Conservation (phyloP, 1,140 invertebrate species). For the Ips nitidus region DNA sequence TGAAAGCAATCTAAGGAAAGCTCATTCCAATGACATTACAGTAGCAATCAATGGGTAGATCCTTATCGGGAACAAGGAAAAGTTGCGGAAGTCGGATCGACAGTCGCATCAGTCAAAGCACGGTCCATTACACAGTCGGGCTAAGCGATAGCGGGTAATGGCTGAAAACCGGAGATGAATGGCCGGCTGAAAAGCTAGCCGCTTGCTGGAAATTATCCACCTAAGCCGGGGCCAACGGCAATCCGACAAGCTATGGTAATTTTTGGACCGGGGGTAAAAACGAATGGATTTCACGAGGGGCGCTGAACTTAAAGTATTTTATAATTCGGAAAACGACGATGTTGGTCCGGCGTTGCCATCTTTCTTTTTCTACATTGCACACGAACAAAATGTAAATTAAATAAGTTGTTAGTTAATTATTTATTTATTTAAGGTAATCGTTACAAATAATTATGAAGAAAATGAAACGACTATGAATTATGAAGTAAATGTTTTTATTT, state of each 20-base stretch:
- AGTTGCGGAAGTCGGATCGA: conserved; percentile 31
- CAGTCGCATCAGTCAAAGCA: conserved; percentile 47
- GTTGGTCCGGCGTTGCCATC: too few species aligned
- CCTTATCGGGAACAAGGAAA: conserved; percentile 18
- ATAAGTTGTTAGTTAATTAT: too few species aligned
- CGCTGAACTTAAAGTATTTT: background rate
- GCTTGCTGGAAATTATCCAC: conserved; percentile 41
- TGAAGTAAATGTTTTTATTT: too few species aligned
- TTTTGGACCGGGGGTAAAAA: conserved; percentile 14
- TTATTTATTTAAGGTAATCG: too few species aligned
- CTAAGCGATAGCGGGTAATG: conserved; percentile 50
- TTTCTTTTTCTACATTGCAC: too few species aligned
- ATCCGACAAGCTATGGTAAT: conserved; percentile 27
- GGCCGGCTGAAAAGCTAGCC: conserved; percentile 47
- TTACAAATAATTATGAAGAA: too few species aligned
- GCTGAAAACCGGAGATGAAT: conserved; percentile 49
- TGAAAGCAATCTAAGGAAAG: background rate
- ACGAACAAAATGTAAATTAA: too few species aligned
- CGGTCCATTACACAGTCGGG: conserved; percentile 47
- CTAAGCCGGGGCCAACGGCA: conserved; percentile 30
- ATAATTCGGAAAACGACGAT: background rate
- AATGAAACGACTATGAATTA: too few species aligned
- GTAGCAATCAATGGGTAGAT: conserved; percentile 17
- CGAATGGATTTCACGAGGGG: background rate
- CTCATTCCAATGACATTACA: conserved; percentile 1